Evolutionary conservation across 2,113 vertebrate genomes (phyloP).

Genomic region (Zosterops pallidus): DNA sequence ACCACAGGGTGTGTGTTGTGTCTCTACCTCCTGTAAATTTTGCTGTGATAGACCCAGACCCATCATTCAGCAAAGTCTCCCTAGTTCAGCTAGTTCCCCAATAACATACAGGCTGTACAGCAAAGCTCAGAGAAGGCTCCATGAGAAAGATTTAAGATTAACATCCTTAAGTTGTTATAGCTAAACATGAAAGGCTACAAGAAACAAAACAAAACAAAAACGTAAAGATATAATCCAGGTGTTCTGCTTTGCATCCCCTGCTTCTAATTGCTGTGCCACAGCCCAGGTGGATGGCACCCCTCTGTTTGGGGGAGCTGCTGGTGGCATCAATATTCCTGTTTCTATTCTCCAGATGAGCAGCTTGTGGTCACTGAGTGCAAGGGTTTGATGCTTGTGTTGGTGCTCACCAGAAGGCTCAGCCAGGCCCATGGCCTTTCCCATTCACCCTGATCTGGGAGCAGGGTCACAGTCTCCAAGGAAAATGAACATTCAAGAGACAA

Average conservation of each 20-base stretch:
- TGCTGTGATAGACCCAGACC: background rate
- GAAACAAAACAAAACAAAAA: background rate
- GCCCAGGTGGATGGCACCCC: background rate
- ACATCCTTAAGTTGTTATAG: background rate
- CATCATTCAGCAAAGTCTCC: too few relatives aligned
- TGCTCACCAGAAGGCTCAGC: background rate
- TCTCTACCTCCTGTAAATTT: background rate
- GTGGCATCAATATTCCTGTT: background rate
- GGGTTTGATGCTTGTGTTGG: background rate
- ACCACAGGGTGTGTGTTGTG: background rate
- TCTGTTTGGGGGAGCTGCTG: background rate
- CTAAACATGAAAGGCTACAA: background rate
- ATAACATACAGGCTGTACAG: background rate
- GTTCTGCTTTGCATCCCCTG: background rate
- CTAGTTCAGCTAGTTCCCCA: background rate
- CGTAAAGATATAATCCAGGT: background rate
- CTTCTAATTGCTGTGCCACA: background rate
- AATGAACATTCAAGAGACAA: background rate
- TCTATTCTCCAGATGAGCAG: background rate
- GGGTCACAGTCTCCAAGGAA: background rate
- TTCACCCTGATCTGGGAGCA: background rate
- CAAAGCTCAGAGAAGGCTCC: background rate
- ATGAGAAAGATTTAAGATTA: background rate
- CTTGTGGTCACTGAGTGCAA: rapidly evolving
- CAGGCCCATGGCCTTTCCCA: background rate